phyloP scores from a whole-genome alignment of 2,888 invertebrate species.

The Caenorhabditis plicata region DNA sequence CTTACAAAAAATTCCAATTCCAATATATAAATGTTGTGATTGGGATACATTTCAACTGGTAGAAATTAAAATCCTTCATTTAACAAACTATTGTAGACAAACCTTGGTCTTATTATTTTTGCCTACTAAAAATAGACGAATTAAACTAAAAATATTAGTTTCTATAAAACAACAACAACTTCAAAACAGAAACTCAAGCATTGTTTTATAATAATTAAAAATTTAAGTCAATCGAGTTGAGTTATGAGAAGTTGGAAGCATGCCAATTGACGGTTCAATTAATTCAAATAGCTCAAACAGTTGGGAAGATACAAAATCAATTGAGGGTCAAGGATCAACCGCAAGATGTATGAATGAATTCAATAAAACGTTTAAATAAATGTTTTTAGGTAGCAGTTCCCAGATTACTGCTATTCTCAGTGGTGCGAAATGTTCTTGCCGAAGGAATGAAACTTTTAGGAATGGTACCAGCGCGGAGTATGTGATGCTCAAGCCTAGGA shows the following conservation, averaged over 20 bases:
- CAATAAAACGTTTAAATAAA: background rate
- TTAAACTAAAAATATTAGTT: too few species aligned
- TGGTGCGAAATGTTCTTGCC: slow-evolving; percentile 51
- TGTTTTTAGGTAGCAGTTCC: slow-evolving; percentile 43
- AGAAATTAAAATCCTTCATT: too few species aligned
- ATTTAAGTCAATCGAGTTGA: slow-evolving; percentile 27
- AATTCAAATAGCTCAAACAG: slow-evolving; percentile 42
- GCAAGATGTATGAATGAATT: slow-evolving; percentile 18
- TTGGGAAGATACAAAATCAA: slow-evolving; percentile 44
- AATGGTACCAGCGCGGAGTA: slow-evolving; percentile 44
- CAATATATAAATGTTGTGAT: too few species aligned
- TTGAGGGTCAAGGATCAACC: slow-evolving; percentile 43
- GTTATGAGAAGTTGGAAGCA: slow-evolving; percentile 46
- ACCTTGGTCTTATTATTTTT: too few species aligned
- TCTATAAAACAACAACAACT: too few species aligned
- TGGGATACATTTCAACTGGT: too few species aligned
- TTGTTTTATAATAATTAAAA: too few species aligned
- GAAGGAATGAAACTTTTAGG: slow-evolving; percentile 58
- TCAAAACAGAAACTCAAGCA: background rate
- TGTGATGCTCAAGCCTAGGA: slow-evolving; percentile 47
- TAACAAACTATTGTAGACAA: too few species aligned
- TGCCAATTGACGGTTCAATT: slow-evolving; percentile 50
- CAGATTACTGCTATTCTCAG: slow-evolving; percentile 52
- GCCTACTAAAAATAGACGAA: too few species aligned
- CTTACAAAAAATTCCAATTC: too few species aligned